Evolutionary conservation across 1,140 invertebrate species (phyloP), one percentile per base, ranked within the genome.

Genomic region (Ganaspis sp.): DNA sequence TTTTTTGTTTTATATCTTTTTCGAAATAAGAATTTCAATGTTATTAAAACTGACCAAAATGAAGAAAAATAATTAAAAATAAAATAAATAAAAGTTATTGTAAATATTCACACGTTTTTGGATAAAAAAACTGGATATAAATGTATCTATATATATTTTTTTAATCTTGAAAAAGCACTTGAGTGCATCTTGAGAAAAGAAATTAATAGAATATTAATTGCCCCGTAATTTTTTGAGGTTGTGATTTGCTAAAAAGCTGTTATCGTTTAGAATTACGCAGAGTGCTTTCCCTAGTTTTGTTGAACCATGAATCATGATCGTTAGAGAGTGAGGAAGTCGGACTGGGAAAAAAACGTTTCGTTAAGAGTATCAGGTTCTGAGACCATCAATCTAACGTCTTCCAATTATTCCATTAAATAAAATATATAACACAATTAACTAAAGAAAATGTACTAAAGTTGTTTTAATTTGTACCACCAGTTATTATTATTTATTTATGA

Each of bases 301-400:
- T 64, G 12, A 26, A 64, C 58, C 29, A 64, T 64, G 21, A 64
- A 29, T 29, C 58, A 64, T 64, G 58, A 64, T 64, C 58, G 23
- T 64, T 64, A 64, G 15, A 12, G 15, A 64, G 21, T 64, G 29
- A 64, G 58, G 23, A 64, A 64, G 58, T 6, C 23, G n/a, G 58
- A 64, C 23, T 64, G 9, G n/a, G 58, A 12, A 29, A 64, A 64
- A 64, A 64, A 26, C 12, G 11, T 29, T 12, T 12, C 23, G n/a
- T 9, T 11, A 29, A 29, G 23, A 34, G 58, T 29, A 29, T 64
- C 26, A 64, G 15, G 58, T 34, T 26, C n/a, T 26, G 29, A 64
- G 58, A 64, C 58, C 58, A 64, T 64, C 58, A 64, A 64, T 64
- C 58, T 64, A 64, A n/a, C 15, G 11, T 64, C 58, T 64, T 8